Base-by-base conservation (phyloP, 92 coral and sea anemone genomes). In the Bergia sp. region DNA sequence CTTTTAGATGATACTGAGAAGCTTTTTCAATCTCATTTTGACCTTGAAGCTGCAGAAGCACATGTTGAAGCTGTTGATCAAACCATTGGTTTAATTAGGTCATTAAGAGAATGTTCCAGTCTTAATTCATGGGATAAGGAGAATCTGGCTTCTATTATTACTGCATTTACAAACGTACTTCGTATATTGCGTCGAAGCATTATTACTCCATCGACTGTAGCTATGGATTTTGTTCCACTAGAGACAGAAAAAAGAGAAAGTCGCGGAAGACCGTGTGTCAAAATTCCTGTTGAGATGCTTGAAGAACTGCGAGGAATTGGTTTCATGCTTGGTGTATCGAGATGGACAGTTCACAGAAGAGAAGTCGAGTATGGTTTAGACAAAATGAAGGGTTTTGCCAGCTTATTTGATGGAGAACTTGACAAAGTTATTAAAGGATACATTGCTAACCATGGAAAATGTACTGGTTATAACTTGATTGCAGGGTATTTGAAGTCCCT, bases 301-400 rank as follows among this genome's bases (percentile, higher is more conserved):
- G 91, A 58, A 88, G 93, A 92, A 71, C 80, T 94, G 73, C 91
- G 95, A 11, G 94, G 94, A 50, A 75, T 94, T 8, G 79, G 87
- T 80, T 92, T 94, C 82, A 93, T 94, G 94, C 88, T 94, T 90
- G 92, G 93, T 18, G 88, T 92, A 53, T 94, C 95, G 39, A 82
- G 95, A 42, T 91, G 93, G 93, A 92, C 91, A 13, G 71, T 94
- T 57, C 65, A 44, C 82, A 86, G 92, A 39, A 79, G 95, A 13
- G 92, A 91, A 18, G 86, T 86, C 9, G 95, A 92, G 88, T 91
- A 92, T 77, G 91, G 88, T 49, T 58, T 91, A 2, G 47, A 79
- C n/a, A 75, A 80, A 78, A 73, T 92, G 77, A 91, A 87, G 90
- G 23, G 86, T 45, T 94, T 89, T 91, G 81, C 92, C 82, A 44